Percentiles rank a stretch among this genome's conserved stretches.
These are phyloP conservation scores for Thomomys bottae DNA, from an alignment of 2,113 vertebrate genomes.

Conservation along the genomic window DNA sequence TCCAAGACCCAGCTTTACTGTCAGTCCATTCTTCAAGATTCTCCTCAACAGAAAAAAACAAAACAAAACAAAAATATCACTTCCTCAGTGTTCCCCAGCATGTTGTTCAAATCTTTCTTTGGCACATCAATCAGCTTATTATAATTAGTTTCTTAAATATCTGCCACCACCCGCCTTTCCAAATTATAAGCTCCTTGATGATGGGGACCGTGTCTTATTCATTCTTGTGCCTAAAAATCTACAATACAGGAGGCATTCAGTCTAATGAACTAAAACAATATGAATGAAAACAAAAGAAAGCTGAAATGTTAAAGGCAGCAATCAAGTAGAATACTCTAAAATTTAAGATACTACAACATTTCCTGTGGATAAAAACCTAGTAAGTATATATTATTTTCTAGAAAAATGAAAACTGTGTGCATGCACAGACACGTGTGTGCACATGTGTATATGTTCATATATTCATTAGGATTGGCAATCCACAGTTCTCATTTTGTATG, in stretches of 20 bases:
- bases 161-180: slow-evolving; percentile 66
- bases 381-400: slow-evolving; percentile 61
- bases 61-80: too few species aligned
- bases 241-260: slow-evolving; percentile 66
- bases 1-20: slow-evolving; percentile 17
- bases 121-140: slow-evolving; percentile 34
- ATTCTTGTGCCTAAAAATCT: slow-evolving; percentile 75
- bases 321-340: slow-evolving; percentile 63
- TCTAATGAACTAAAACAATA: slow-evolving; percentile 67
- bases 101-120: slow-evolving; percentile 74
- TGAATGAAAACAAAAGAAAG: slow-evolving; percentile 68
- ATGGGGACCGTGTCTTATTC: slow-evolving; percentile 83
- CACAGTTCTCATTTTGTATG: slow-evolving; percentile 60
- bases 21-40: slow-evolving; percentile 46
- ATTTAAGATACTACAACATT: slow-evolving; percentile 65
- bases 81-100: slow-evolving; percentile 52
- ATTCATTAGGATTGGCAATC: slow-evolving; percentile 60
- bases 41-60: slow-evolving; percentile 38
- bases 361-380: slow-evolving; percentile 77
- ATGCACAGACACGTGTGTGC: too few species aligned
- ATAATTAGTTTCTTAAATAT: slow-evolving; percentile 54
- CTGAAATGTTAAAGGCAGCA: slow-evolving; percentile 69
- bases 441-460: not conserved
- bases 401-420: slow-evolving; percentile 62
- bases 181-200: slow-evolving; percentile 76